Evolutionary conservation across 2,113 vertebrate genomes (phyloP).

Genomic region (Campylomormyrus numenius): DNA sequence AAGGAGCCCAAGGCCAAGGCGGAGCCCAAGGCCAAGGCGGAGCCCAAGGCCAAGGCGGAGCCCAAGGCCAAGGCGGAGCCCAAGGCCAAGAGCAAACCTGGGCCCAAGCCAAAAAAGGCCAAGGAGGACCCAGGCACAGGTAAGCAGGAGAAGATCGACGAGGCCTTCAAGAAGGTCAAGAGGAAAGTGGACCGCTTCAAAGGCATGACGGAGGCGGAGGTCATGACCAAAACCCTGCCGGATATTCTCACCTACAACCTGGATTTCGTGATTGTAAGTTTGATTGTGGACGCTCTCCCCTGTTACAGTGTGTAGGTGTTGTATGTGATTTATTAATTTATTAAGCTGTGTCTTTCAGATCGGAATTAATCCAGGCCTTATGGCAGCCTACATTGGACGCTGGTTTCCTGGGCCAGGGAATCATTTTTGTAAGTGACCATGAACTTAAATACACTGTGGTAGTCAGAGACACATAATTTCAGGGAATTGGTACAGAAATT

Average conservation of each 20-base stretch:
- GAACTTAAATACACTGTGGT: neutral
- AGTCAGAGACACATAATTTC: neutral
- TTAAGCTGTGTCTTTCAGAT: conserved; percentile 62
- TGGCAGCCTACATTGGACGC: conserved; percentile 94
- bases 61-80: conserved; percentile 59
- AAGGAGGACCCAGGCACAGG: conserved; percentile 57
- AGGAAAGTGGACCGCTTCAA: conserved; percentile 96
- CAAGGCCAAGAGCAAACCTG: conserved; percentile 55
- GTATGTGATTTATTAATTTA: neutral
- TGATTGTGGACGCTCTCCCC: neutral
- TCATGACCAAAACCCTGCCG: conserved; percentile 90
- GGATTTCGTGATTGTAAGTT: conserved; percentile 94
- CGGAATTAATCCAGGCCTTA: conserved; percentile 94
- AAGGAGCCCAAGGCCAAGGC: conserved; percentile 58
- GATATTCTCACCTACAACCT: conserved; percentile 90
- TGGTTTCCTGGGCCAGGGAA: conserved; percentile 98
- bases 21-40: conserved; percentile 46
- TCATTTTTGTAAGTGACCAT: conserved; percentile 82
- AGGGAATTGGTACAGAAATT: neutral
- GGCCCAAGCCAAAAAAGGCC: conserved; percentile 58
- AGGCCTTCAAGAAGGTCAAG: conserved; percentile 88
- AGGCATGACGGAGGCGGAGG: conserved; percentile 90
- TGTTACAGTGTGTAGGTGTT: neutral
- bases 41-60: conserved; percentile 44
- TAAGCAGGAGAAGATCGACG: conserved; percentile 95